Evolutionary conservation across 2,888 invertebrate genomes (phyloP), one percentile per base, ranked within the genome.

Genomic region (Lithosia quadra): DNA sequence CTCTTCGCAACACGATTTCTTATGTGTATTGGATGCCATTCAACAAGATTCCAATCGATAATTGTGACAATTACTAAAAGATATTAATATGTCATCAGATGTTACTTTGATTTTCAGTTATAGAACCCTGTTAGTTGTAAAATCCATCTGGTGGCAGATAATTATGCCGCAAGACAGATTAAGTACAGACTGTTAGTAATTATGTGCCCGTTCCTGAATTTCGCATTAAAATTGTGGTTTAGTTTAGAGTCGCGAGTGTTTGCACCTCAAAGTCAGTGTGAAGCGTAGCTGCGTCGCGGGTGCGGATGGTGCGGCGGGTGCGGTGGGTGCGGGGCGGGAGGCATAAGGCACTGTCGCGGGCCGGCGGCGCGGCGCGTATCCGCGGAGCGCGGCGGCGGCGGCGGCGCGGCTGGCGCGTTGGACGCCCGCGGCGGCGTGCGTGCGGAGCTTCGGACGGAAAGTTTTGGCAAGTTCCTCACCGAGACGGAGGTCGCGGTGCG

Each of bases 391-490:
- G 63, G 71, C 76, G 71, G 72, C 57, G 70, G 75, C 72, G 21
- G 71, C 69, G 55, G 61, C 62, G 69, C 73, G 67, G 73, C 65
- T 4, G 67, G 74, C 70, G 74, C 71, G 49, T 68, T 39, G 76
- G 82, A 22, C 55, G 77, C 83, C 84, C 85, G 87, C 73, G 78
- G 76, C 73, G 84, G 85, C 88, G 86, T 84, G 86, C 83, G 86
- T 85, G 90, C 89, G 90, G 92, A 91, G 88, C 93, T 91, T 91
- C 91, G 94, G 94, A 94, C 94, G 94, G 94, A 94, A 90, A 91
- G 89, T 90, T 92, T 91, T 90, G 93, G 92, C 92, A 90, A 92
- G 92, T 90, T 90, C 90, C 88, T 86, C 90, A 89, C 91, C 91
- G 93, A 90, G 89, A 85, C 87, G 88, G 88, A 84, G 84, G 87